A percentile compares a stretch with the other conserved stretches of the same genome.
These are phyloP conservation scores for Scyliorhinus canicula DNA, from an alignment of 2,797 vertebrate species.

Conservation along the genomic window DNA sequence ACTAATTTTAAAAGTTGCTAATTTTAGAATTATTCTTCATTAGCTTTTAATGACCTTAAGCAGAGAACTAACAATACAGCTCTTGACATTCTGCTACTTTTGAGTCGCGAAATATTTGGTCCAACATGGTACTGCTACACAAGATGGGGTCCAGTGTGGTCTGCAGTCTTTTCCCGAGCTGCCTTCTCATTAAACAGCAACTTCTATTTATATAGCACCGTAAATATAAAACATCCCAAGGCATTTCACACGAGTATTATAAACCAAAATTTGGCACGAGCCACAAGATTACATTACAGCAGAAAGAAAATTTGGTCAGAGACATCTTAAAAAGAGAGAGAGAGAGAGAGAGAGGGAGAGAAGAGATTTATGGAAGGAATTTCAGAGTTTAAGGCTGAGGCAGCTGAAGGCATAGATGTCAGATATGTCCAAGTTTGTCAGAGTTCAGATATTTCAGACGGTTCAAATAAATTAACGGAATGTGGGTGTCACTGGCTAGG, in stretches of 20 bases:
- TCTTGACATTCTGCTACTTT: not conserved
- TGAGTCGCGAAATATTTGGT: not conserved
- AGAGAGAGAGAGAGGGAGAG: not conserved
- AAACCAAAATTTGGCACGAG: not conserved
- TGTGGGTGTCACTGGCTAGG: too few species aligned
- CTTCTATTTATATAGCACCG: too few species aligned
- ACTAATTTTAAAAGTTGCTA: not conserved
- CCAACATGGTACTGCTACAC: not conserved
- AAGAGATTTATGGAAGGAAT: not conserved
- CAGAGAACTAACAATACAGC: not conserved
- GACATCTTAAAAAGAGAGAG: not conserved
- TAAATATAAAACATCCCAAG: too few species aligned
- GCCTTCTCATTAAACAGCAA: not conserved
- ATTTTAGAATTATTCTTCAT: not conserved
- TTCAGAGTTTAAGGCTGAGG: not conserved
- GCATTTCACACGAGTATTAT: too few species aligned
- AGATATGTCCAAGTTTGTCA: too few species aligned
- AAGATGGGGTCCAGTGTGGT: not conserved
- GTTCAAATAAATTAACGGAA: too few species aligned
- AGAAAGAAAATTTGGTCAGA: not conserved
- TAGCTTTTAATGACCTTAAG: not conserved
- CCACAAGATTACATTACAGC: not conserved
- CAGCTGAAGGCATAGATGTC: too few species aligned
- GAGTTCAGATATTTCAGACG: too few species aligned
- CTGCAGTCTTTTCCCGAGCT: not conserved